phyloP scores from a whole-genome alignment of 2,888 invertebrate species.

The Oasisia sp. region DNA sequence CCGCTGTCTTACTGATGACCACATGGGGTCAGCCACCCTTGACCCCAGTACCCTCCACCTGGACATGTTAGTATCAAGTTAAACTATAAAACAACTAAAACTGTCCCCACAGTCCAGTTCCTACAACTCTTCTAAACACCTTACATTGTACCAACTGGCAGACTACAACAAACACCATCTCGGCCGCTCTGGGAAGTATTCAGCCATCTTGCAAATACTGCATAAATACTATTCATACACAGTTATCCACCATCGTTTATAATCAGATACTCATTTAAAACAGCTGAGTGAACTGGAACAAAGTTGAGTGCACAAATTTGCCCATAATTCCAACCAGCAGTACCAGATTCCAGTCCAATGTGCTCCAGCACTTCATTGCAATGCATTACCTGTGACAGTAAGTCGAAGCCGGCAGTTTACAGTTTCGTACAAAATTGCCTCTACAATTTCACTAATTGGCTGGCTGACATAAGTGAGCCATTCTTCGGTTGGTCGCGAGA shows the following conservation, averaged over 20 bases:
- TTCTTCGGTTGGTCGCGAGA: neutral
- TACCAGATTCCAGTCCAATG: no score
- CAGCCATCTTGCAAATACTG: neutral
- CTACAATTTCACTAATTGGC: neutral
- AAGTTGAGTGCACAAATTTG: no score
- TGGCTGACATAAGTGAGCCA: neutral
- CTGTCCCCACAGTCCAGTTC: neutral
- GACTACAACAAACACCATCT: neutral
- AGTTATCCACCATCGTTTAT: no score
- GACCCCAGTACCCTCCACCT: slow-evolving; percentile 79
- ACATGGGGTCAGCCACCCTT: slow-evolving; percentile 91
- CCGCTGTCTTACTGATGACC: slow-evolving; percentile 94
- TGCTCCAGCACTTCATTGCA: no score
- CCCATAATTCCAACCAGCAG: no score
- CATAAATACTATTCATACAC: neutral
- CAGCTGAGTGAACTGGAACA: no score
- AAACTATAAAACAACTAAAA: neutral
- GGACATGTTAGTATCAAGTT: neutral
- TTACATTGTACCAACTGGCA: neutral
- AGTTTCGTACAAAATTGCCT: neutral
- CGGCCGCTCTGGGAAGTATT: neutral
- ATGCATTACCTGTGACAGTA: neutral
- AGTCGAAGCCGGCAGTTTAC: neutral
- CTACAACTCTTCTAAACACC: neutral
- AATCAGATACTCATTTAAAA: no score